phyloP scores from a whole-genome alignment of 2,113 vertebrate genomes.

The Murina feae region DNA sequence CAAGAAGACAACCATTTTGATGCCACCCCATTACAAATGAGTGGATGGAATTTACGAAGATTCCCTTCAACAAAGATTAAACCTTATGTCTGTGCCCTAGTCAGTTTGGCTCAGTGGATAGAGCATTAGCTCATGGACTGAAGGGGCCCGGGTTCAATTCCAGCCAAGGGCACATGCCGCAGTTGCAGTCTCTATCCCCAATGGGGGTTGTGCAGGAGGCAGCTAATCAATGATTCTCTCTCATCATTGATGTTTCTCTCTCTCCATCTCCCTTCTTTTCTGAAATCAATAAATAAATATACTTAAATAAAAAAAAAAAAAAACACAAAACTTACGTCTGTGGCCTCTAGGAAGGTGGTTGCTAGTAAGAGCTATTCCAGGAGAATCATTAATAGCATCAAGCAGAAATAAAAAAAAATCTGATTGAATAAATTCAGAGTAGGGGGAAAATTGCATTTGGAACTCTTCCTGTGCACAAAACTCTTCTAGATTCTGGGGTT shows the following conservation, averaged over 20 bases:
- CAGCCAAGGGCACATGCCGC: too few species aligned
- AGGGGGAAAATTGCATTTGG: neutral
- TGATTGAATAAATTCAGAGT: neutral
- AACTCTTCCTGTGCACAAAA: neutral
- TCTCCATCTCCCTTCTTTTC: too few species aligned
- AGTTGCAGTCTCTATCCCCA: too few species aligned
- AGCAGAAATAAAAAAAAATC: neutral
- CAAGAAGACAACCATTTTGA: neutral
- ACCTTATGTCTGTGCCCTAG: neutral
- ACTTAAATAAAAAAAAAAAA: too few species aligned
- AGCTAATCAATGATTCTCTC: too few species aligned
- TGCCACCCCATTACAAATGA: fast-evolving
- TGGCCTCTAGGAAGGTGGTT: neutral
- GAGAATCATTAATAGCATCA: neutral
- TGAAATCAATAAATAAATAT: too few species aligned
- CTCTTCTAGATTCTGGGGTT: neutral
- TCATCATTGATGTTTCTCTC: too few species aligned
- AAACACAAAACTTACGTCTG: neutral
- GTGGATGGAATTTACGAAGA: neutral
- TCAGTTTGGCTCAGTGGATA: too few species aligned
- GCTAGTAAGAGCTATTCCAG: neutral
- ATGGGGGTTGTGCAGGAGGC: too few species aligned
- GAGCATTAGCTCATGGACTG: too few species aligned
- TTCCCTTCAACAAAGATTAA: neutral
- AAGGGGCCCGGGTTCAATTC: too few species aligned